Conservation (phyloP, 1,140 invertebrate genomes). For the Belonocnema kinseyi region DNA sequence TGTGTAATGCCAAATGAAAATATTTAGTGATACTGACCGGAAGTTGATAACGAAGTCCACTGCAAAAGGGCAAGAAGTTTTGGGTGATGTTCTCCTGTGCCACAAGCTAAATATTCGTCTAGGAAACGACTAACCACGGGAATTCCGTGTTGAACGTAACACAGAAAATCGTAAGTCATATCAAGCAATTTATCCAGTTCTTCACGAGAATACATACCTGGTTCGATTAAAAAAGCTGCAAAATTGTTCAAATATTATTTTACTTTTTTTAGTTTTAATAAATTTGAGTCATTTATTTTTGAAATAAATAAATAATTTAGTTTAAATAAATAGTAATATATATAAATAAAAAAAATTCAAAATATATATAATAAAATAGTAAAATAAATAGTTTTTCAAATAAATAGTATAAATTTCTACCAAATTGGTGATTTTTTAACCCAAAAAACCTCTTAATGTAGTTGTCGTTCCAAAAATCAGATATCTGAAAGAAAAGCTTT, state of each 20-base stretch:
- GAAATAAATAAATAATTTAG: too few species aligned
- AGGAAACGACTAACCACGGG: slow-evolving; percentile 67
- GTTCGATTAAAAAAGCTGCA: slow-evolving; percentile 67
- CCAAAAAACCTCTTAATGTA: too few species aligned
- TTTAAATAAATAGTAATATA: too few species aligned
- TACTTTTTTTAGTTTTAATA: not conserved
- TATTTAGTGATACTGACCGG: slow-evolving; percentile 48
- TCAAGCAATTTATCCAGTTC: slow-evolving; percentile 65
- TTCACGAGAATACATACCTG: slow-evolving; percentile 55
- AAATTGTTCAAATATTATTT: slow-evolving; percentile 31
- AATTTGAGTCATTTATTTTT: too few species aligned
- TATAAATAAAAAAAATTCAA: too few species aligned
- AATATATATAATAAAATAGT: too few species aligned
- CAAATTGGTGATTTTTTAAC: too few species aligned
- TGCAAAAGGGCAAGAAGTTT: slow-evolving; percentile 63
- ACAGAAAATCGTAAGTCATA: slow-evolving; percentile 63
- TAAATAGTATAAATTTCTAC: too few species aligned
- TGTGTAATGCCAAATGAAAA: not conserved
- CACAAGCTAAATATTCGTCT: slow-evolving; percentile 63
- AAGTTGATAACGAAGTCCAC: slow-evolving; percentile 63
- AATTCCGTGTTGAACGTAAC: slow-evolving; percentile 71
- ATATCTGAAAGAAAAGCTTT: too few species aligned
- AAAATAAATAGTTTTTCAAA: too few species aligned
- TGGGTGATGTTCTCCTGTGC: slow-evolving; percentile 56
- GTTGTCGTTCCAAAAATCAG: too few species aligned